Base-by-base conservation (phyloP, 2,113 vertebrate species). In the Nycticryphes semicollaris region DNA sequence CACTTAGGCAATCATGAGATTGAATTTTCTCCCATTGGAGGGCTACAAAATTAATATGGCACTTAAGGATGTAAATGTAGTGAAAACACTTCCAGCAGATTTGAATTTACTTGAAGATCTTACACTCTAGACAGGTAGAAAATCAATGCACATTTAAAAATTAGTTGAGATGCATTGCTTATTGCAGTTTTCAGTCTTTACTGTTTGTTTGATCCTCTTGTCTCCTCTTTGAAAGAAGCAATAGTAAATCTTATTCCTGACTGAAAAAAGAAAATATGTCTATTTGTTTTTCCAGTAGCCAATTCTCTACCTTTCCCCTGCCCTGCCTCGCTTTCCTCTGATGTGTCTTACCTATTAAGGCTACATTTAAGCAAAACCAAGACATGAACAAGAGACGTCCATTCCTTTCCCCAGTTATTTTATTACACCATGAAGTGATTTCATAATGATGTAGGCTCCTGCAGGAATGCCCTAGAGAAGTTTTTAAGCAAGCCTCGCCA, bases 41-140 rank as follows among this genome's bases (percentile, higher is more conserved):
- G 94, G 79, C 83, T 88, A 74, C 83, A 90, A 93, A 95, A 93
- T 95, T 93, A 95, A 89, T 93, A 75, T 60, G 45, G 20, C 66
- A 95, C 94, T 96, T 89, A 54, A 62, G 35, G 69, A 90, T 94
- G 66, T 95, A 92, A 92, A 91, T 94, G 62, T 54, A 84, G 22
- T 64, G 84, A 96, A 94, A 97, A 92, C 80, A 87, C 41, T 92
- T 93, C 39, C 30, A 91, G 24, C 14, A 94, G 22, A 90, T 94
- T 90, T 81, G 51, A 90, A 77, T 94, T 91, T 92, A 54, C n/a
- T 85, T 87, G 62, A 63, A 76, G 30, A 53, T 90, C 24, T 16
- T 70, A 50, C 70, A 25, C 45, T 96, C 57, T 19, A 73, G 54
- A 59, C 56, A 39, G 24, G 39, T 37, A 51, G 39, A 66, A 89